Evolutionary conservation across 2,888 invertebrate genomes (phyloP), one percentile per base, ranked within the genome.

Genomic region (Meloe dianella): DNA sequence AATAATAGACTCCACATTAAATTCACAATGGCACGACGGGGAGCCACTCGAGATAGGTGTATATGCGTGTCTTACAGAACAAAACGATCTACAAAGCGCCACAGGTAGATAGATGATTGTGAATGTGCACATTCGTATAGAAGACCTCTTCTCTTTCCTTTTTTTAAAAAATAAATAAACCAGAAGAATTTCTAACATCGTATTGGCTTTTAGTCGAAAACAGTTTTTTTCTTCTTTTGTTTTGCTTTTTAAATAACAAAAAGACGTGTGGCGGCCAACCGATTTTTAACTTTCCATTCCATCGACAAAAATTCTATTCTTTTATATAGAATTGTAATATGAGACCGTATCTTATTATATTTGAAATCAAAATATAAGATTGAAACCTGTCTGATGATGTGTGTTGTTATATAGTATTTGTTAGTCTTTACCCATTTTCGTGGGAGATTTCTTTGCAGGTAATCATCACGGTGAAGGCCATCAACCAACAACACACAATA

Each of bases 1-100:
- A 77, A 79, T 78, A 79, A 78, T 78, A 73, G 73, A 73, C 71
- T 66, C 70, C 63, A 68, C 20, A 61, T 71, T 62, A 63, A 65
- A 61, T 64, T 69, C 67, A 79, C 77, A 80, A 80, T 78, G 72
- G 74, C 71, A 41, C 78, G 63, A 69, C 75, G 69, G 79, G 80
- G 72, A 70, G 77, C 78, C 79, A 79, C 80, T 79, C 77, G 77
- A 79, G 66, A 61, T 72, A 70, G 72, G 73, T 73, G 73, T 70
- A 67, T 70, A 10, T 41, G 41, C 41, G 41, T 41, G n/a, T 47
- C 8, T 20, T 47, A 20, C 47, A 64, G 69, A 69, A 74, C 72
- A 72, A 69, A 73, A 68, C 68, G 65, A 63, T 67, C 61, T 61
- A 67, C 68, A 72, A 72, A 70, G 68, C 70, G 61, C 35, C 65